A percentile compares a stretch with the other conserved stretches of the same genome.
These are phyloP conservation scores for Ceratothoa steindachneri DNA, from an alignment of 2,888 invertebrate species.

Conservation along the genomic window DNA sequence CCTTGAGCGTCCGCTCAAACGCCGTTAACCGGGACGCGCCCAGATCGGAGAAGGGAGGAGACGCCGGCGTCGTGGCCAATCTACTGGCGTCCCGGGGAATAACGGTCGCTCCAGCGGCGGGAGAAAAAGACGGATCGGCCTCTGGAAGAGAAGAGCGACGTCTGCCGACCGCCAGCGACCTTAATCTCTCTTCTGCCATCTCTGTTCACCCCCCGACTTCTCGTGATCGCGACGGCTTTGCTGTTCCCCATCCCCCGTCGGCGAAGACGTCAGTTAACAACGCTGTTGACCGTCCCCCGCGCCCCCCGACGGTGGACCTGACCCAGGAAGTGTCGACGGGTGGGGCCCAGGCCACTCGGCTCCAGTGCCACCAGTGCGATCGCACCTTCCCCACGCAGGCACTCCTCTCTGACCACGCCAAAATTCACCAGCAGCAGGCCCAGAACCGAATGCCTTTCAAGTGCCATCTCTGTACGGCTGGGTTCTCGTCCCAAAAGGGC, in stretches of 20 bases:
- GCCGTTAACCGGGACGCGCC: slow-evolving; percentile 16
- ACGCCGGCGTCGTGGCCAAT: slow-evolving; percentile 71
- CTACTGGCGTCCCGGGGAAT: slow-evolving; percentile 73
- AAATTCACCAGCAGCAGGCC: slow-evolving; percentile 43
- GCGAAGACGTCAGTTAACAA: slow-evolving; percentile 48
- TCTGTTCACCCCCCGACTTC: slow-evolving; percentile 47
- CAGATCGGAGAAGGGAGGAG: slow-evolving; percentile 50
- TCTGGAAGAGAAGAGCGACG: slow-evolving; percentile 33
- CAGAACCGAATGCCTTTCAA: slow-evolving; percentile 42
- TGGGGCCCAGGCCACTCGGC: slow-evolving; percentile 25
- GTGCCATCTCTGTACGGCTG: slow-evolving; percentile 57
- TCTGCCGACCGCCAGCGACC: slow-evolving; percentile 41
- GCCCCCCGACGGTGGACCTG: slow-evolving; percentile 57
- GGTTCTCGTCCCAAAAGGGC: slow-evolving; percentile 56
- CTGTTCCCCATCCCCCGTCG: slow-evolving; percentile 50
- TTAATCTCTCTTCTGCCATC: slow-evolving; percentile 46
- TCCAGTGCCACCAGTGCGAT: slow-evolving; percentile 45
- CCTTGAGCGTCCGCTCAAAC: slow-evolving; percentile 57
- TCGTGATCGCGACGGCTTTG: slow-evolving; percentile 47
- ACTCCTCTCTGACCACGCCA: slow-evolving; percentile 39
- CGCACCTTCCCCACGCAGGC: slow-evolving; percentile 40
- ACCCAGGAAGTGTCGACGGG: slow-evolving; percentile 40
- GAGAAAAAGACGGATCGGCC: slow-evolving; percentile 32
- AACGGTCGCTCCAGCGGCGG: slow-evolving; percentile 64
- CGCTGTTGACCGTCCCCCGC: slow-evolving; percentile 55